These are phyloP conservation scores for Gyrodactylus salaris DNA, from an alignment of 1,140 invertebrate species.

Conservation along the genomic window DNA sequence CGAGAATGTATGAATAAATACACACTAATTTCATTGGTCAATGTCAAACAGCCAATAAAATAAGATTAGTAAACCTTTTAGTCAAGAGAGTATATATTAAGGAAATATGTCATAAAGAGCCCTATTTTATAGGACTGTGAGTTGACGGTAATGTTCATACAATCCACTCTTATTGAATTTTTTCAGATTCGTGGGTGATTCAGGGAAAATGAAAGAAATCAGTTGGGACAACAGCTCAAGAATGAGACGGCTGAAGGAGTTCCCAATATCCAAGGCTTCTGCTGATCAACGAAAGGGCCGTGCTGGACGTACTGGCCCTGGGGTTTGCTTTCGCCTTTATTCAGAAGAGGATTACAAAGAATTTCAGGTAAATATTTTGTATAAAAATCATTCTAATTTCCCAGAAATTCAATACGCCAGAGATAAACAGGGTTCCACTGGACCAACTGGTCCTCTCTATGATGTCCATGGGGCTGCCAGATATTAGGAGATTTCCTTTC, in stretches of 20 bases:
- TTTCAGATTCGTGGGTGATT: slow-evolving; percentile 80
- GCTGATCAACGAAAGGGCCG: slow-evolving; percentile 80
- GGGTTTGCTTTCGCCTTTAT: neutral
- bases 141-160: neutral
- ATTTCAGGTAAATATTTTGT: slow-evolving; percentile 25
- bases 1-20: too few relatives aligned
- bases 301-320: slow-evolving; percentile 28
- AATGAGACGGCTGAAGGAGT: slow-evolving; percentile 52
- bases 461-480: slow-evolving; percentile 61
- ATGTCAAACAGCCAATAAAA: too few relatives aligned
- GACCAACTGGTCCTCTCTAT: slow-evolving; percentile 67
- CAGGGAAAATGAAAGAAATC: slow-evolving; percentile 59
- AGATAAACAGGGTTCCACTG: slow-evolving; percentile 57
- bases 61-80: slow-evolving; percentile 81
- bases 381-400: slow-evolving; percentile 17
- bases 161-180: slow-evolving; percentile 25
- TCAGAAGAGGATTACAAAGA: neutral
- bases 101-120: slow-evolving; percentile 96
- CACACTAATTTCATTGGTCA: too few relatives aligned
- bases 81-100: slow-evolving; percentile 70
- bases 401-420: slow-evolving; percentile 44
- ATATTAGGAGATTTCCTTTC: slow-evolving; percentile 64
- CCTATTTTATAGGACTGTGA: slow-evolving; percentile 94
- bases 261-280: slow-evolving; percentile 80
- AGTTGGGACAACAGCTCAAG: slow-evolving; percentile 54